Percentiles rank a stretch among this genome's conserved stretches.
phyloP scores from a whole-genome alignment of 2,888 invertebrate genomes.

The Fissipunctia ypsillon region DNA sequence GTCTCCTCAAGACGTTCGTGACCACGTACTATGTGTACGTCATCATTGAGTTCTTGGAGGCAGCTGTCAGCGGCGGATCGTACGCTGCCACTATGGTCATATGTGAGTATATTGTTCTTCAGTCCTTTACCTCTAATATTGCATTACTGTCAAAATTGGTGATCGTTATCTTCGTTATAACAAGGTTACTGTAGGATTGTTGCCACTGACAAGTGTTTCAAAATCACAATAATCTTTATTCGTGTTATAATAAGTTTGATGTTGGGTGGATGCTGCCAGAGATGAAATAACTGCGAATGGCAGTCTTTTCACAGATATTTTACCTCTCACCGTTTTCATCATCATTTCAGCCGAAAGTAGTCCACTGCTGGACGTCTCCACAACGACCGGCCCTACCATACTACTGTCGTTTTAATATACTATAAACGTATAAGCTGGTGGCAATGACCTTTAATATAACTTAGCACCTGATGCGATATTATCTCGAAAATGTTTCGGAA shows the following conservation, averaged over 20 bases:
- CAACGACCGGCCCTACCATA: not conserved
- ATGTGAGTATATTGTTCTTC: slow-evolving; percentile 70
- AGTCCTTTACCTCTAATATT: not conserved
- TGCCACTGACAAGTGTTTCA: not conserved
- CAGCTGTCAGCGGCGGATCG: slow-evolving; percentile 77
- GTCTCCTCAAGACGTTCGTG: slow-evolving; percentile 79
- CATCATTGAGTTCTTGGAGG: slow-evolving; percentile 80
- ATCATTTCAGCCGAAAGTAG: not conserved
- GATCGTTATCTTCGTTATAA: not conserved
- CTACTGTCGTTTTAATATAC: not conserved
- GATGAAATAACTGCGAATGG: not conserved
- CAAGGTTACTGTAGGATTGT: not conserved
- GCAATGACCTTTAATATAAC: not conserved
- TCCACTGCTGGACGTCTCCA: not conserved
- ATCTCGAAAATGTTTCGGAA: not conserved
- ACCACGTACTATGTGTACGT: slow-evolving; percentile 78
- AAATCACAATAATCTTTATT: not conserved
- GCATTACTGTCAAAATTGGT: not conserved
- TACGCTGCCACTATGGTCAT: slow-evolving; percentile 79
- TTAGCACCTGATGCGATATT: not conserved
- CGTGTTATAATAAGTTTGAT: not conserved
- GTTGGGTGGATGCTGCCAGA: not conserved
- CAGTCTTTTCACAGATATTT: too few relatives aligned
- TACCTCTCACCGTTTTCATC: not conserved
- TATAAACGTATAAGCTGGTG: not conserved